These are phyloP conservation scores for Camponotus pennsylvanicus DNA, from an alignment of 1,140 invertebrate genomes.

Conservation along the genomic window DNA sequence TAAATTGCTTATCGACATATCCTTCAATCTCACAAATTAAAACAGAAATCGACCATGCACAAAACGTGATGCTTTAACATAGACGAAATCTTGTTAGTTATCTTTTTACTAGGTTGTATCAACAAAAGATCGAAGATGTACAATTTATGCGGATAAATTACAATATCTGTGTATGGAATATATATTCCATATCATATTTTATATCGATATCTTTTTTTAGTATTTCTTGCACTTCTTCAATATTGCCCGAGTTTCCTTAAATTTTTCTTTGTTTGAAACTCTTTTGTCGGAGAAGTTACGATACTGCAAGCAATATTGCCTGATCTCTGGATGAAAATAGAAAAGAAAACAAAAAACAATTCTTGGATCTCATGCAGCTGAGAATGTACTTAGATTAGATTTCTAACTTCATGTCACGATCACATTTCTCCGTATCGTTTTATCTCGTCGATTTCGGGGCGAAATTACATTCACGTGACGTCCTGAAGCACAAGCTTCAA, in stretches of 20 bases:
- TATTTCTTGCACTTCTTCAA: not conserved
- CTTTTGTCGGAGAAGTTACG: not conserved
- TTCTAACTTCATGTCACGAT: slow-evolving; percentile 16
- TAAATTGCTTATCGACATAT: slow-evolving; percentile 41
- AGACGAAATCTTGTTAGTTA: not conserved
- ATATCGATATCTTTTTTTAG: not conserved
- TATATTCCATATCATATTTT: not conserved
- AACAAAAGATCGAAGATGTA: not conserved
- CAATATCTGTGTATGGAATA: too few relatives aligned
- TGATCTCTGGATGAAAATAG: not conserved
- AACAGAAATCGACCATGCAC: not conserved
- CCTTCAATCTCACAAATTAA: slow-evolving; percentile 24
- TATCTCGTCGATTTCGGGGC: slow-evolving; percentile 13
- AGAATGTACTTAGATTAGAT: not conserved
- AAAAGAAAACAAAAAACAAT: not conserved
- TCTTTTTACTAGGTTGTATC: not conserved
- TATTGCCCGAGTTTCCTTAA: not conserved
- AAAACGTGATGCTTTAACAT: not conserved
- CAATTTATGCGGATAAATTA: not conserved
- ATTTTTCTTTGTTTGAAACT: not conserved
- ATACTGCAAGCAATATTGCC: not conserved
- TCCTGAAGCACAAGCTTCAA: slow-evolving; percentile 17
- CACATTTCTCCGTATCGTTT: slow-evolving; percentile 28
- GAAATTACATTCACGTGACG: slow-evolving; percentile 39
- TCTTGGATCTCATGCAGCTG: not conserved